Base-by-base conservation (phyloP, 2,888 invertebrate genomes). In the Phalangium opilio region DNA sequence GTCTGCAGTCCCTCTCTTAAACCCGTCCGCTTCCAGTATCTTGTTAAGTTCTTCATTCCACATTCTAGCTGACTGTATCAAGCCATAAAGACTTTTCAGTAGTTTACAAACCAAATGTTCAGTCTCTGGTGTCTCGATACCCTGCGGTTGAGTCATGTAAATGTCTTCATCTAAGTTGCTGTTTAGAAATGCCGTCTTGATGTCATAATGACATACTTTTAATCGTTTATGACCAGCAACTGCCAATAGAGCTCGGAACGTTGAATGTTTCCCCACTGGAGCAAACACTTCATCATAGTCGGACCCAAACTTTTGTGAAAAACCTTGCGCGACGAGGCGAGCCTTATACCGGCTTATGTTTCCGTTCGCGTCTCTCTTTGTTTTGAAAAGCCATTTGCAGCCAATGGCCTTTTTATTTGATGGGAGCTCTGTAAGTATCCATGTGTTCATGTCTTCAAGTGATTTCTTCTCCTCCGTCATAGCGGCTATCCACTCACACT, bases 171-270 rank as follows among this genome's bases (percentile, higher is more conserved):
- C 27, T 45, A 45, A 39, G 12, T 12, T 3, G 14, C 41, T 38
- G 18, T 47, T 43, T 2, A 47, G 17, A 38, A 43, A 47, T 12
- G 43, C 43, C 43, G n/a, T 39, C 39, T 47, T 47, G 36, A 47
- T 27, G 18, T 43, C 47, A 14, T 18, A 38, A 5, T 43, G 47
- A 5, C 20, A 18, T 38, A 43, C 34, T 7, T n/a, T 2, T 43
- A 43, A 43, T n/a, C 19, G 38, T 7, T 21, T 18, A 14, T 15
- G 27, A 15, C 41, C 47, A n/a, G 42, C 18, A 3, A 43, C 5
- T 2, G 20, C 33, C 27, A 46, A 36, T 11, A 11, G 42, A 3
- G 41, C 4, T 41, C 44, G 8, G 15, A 44, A 34, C 3, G 41
- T 20, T 2, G 14, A 14, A 43, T 40, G 43, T 14, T 43, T 43